A percentile compares a stretch with the other conserved stretches of the same genome.
Conservation (phyloP, 2,888 invertebrate species). For the Lagria hirta region DNA sequence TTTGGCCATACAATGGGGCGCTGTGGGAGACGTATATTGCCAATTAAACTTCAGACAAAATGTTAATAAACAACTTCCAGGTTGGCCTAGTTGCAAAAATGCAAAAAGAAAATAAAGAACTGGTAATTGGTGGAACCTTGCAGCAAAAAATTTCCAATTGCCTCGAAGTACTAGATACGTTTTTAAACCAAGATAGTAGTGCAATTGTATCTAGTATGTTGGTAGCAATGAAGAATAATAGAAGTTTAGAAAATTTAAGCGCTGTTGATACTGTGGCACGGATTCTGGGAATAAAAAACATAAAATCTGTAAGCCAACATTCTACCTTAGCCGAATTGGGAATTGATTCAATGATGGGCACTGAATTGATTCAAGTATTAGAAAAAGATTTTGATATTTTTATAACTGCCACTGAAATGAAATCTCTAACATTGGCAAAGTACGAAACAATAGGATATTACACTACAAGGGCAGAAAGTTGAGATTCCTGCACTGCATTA, state of each 20-base stretch:
- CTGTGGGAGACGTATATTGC: constrained; percentile 57
- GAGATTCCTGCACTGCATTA: too few relatives aligned
- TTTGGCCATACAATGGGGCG: constrained; percentile 39
- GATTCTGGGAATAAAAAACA: constrained; percentile 56
- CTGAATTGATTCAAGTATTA: constrained; percentile 67
- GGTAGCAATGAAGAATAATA: constrained; percentile 75
- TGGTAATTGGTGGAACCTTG: constrained; percentile 59
- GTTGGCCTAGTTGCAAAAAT: constrained; percentile 65
- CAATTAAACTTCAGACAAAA: too few relatives aligned
- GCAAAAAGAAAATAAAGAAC: constrained; percentile 45
- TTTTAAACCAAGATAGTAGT: constrained; percentile 64
- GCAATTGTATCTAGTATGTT: constrained; percentile 78
- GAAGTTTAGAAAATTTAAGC: constrained; percentile 62
- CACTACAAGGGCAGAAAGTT: too few relatives aligned
- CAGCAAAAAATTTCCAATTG: constrained; percentile 66
- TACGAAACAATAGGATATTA: too few relatives aligned
- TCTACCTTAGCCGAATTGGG: constrained; percentile 64
- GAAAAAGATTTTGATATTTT: constrained; percentile 65
- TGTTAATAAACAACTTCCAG: constrained; percentile 26
- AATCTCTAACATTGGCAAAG: constrained; percentile 59
- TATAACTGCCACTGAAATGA: constrained; percentile 63
- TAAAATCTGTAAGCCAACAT: constrained; percentile 46
- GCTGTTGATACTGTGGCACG: constrained; percentile 63
- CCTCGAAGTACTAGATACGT: constrained; percentile 61
- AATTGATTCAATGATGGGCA: constrained; percentile 72